Base-by-base conservation (phyloP, 2,113 vertebrate species). In the Chamaetylas fuelleborni region DNA sequence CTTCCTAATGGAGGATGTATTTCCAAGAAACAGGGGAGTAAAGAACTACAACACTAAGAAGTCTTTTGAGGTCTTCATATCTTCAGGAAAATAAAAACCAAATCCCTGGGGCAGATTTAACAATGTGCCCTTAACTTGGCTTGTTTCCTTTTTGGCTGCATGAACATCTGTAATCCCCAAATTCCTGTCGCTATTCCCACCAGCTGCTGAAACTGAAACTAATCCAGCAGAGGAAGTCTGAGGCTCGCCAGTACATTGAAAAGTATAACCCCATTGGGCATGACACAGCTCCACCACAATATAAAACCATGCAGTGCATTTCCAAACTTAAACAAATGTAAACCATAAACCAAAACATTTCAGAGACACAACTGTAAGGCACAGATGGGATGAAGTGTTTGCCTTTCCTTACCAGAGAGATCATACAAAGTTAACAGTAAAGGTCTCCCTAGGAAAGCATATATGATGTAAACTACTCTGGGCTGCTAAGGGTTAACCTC, bases 401-500 rank as follows among this genome's bases (percentile, higher is more conserved):
- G 65, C 48, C 43, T 79, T 65, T 34, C 47, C 15, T 28, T 19
- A 36, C 24, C 34, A 51, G 29, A 87, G 24, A 82, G 85, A 95
- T 54, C 31, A 64, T 10, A 9, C 56, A 67, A 67, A 86, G 28
- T 19, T 23, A 65, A 64, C 25, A 86, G 26, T 3, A 64, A 79
- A 82, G 36, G 33, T 87, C 51, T 72, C 45, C 38, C 50, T 7
- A 54, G 47, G 47, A 90, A 89, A 45, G 42, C 10, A 62, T 0
- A 48, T 62, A 31, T 48, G 50, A 67, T 38, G 24, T 42, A 36
- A 66, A 19, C 23, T 14, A 5, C 43, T 53, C 67, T 25, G 86
- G 86, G 61, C 47, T 92, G 56, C 62, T n/a, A 85, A 81, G 85
- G 57, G 97, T 97, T 97, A 97, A 97, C 12, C 33, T 80, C 54